Evolutionary conservation across 2,797 vertebrate genomes (phyloP), one percentile per base, ranked within the genome.

Genomic region (Dendrocincla fuliginosa): DNA sequence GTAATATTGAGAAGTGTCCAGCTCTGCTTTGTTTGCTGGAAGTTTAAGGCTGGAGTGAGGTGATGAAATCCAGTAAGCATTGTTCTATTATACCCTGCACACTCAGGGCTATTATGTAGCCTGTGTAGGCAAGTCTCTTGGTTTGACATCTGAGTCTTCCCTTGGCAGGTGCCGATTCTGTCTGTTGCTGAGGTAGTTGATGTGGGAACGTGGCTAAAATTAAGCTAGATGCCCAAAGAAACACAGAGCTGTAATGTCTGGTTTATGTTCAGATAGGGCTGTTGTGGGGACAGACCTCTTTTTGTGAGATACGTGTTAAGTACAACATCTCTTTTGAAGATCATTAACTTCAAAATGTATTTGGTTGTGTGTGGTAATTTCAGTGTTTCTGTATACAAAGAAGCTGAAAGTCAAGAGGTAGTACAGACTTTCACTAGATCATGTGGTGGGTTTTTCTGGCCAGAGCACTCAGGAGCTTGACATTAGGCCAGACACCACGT

Each of bases 101-200:
- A 11, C 49, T 92, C 83, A 59, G 65, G 39, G 90, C 96, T 96
- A n/a, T 92, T 90, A 76, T 0, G 7, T 14, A 80, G 65, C 74
- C 64, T 91, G 90, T 97, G 69, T 50, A 90, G 96, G 95, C 92
- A 96, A 93, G 90, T 93, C 91, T 96, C 8, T 91, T 90, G 94
- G 61, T 92, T 63, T 59, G 87, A 87, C 82, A 87, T 92, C 95
- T 93, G 75, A 96, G 93, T 95, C 79, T 86, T 76, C 77, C 73
- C 92, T 88, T 95, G 87, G 90, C 95, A 94, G 35, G 94, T 22
- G 68, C 24, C 52, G 30, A 24, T 84, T 76, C 78, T 81, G 55
- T 74, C 57, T 95, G 86, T 89, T 90, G 85, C 83, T 93, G 67
- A 87, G 73, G 44, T 39, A 69, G 93, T 81, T 93, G 91, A 86